Percentiles rank a stretch among this genome's conserved stretches.
Evolutionary conservation across 2,113 vertebrate species (phyloP).

Genomic region (Prolemur simus): DNA sequence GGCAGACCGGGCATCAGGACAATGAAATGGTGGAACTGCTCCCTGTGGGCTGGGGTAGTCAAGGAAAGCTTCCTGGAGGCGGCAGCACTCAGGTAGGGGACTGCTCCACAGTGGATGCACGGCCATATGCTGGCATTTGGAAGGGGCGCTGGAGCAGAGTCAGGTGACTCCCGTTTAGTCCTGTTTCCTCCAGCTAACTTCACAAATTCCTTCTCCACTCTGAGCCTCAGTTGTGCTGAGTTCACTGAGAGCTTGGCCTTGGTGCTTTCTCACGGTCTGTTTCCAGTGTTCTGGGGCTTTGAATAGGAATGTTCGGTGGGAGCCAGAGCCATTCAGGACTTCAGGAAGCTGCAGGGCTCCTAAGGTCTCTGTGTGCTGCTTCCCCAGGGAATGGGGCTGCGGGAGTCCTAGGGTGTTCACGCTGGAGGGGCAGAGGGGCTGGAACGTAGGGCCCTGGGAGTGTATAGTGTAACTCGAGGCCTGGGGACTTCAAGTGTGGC

Average conservation of each 20-base stretch:
- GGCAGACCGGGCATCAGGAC: not conserved
- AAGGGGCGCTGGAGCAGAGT: not conserved
- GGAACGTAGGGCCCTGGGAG: not conserved
- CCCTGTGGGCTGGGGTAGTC: not conserved
- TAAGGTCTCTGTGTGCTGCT: not conserved
- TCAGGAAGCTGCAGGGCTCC: not conserved
- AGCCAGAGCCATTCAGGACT: not conserved
- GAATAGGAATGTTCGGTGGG: not conserved
- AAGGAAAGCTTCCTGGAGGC: constrained; percentile 17
- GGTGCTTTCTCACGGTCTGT: not conserved
- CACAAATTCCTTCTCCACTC: not conserved
- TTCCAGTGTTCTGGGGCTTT: not conserved
- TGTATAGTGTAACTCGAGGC: not conserved
- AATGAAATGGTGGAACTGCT: not conserved
- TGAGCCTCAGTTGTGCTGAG: not conserved
- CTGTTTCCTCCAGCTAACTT: not conserved
- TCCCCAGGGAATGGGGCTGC: too few species aligned
- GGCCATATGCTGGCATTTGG: not conserved
- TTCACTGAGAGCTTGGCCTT: not conserved
- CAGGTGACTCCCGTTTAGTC: not conserved
- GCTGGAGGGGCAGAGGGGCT: not conserved
- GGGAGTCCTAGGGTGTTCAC: not conserved
- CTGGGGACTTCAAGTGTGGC: not conserved
- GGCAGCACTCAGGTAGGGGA: not conserved
- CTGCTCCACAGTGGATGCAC: not conserved